Percentiles rank a stretch among this genome's conserved stretches.
Evolutionary conservation across 2,888 invertebrate species (phyloP).

Genomic region (Acrobasis suavella): DNA sequence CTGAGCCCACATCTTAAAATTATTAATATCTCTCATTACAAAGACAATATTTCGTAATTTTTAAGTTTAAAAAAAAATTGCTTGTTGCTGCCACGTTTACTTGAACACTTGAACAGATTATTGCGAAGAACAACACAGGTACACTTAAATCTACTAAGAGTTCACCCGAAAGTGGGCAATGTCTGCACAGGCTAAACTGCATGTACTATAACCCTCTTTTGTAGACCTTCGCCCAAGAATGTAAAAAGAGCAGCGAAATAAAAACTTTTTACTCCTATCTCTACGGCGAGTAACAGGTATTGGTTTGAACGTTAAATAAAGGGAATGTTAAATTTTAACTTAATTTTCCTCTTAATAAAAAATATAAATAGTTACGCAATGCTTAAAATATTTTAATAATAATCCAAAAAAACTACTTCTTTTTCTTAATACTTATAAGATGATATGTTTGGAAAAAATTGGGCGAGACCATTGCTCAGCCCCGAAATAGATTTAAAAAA

Average conservation of each 20-base stretch:
- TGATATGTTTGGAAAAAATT: too few species aligned
- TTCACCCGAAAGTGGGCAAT: conserved; percentile 14
- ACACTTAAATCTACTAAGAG: conserved; percentile 4
- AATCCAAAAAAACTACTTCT: too few species aligned
- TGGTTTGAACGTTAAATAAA: conserved; percentile 5
- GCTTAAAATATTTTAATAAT: too few species aligned
- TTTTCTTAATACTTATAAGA: too few species aligned
- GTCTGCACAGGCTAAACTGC: conserved; percentile 15
- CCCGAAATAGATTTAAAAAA: too few species aligned
- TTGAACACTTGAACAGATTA: background rate
- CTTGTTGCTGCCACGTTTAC: background rate
- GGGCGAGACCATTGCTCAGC: too few species aligned
- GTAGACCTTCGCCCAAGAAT: conserved; percentile 8
- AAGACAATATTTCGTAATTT: too few species aligned
- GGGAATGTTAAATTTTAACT: background rate
- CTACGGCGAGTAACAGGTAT: conserved; percentile 7
- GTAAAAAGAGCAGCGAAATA: conserved; percentile 14
- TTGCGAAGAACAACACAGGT: background rate
- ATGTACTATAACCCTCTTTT: conserved; percentile 20
- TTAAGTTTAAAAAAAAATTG: too few species aligned
- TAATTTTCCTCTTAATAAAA: background rate
- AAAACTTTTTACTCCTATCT: conserved; percentile 11
- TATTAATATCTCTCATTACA: too few species aligned
- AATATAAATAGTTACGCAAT: too few species aligned
- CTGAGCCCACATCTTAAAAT: too few species aligned